These are phyloP conservation scores for Xiphydria camelus DNA, from an alignment of 2,888 invertebrate genomes.

Conservation along the genomic window DNA sequence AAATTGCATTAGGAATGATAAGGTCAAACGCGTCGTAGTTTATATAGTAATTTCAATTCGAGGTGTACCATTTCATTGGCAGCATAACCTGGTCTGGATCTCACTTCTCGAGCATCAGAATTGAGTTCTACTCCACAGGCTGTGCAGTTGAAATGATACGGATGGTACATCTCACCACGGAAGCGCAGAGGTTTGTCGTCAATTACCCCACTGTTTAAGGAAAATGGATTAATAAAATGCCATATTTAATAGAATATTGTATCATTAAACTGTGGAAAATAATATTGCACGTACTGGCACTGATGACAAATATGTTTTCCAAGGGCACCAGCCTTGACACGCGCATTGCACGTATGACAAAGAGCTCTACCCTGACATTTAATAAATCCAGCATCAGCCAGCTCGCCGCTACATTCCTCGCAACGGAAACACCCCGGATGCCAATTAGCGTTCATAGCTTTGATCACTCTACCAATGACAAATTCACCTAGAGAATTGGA, in stretches of 20 bases:
- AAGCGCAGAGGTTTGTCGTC: slow-evolving; percentile 90
- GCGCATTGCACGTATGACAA: slow-evolving; percentile 96
- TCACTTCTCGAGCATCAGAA: slow-evolving; percentile 94
- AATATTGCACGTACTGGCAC: slow-evolving; percentile 81
- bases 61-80: slow-evolving; percentile 78
- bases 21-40: background rate
- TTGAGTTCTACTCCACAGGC: slow-evolving; percentile 91
- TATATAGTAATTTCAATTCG: background rate
- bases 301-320: slow-evolving; percentile 98
- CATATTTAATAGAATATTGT: background rate
- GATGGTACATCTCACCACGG: slow-evolving; percentile 97
- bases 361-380: slow-evolving; percentile 83
- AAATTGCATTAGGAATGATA: background rate
- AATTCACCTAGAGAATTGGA: slow-evolving; percentile 73
- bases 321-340: slow-evolving; percentile 90
- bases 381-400: slow-evolving; percentile 97
- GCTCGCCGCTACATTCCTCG: slow-evolving; percentile 85
- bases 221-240: no score
- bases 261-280: slow-evolving; percentile 2
- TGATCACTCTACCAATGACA: slow-evolving; percentile 98
- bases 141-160: slow-evolving; percentile 98
- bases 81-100: slow-evolving; percentile 85
- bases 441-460: slow-evolving; percentile 99
- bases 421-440: slow-evolving; percentile 98
- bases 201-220: slow-evolving; percentile 83